Percentiles rank a stretch among this genome's conserved stretches.
These are phyloP conservation scores for Caenorhabditis sulstoni DNA, from an alignment of 2,888 invertebrate species.

Conservation along the genomic window DNA sequence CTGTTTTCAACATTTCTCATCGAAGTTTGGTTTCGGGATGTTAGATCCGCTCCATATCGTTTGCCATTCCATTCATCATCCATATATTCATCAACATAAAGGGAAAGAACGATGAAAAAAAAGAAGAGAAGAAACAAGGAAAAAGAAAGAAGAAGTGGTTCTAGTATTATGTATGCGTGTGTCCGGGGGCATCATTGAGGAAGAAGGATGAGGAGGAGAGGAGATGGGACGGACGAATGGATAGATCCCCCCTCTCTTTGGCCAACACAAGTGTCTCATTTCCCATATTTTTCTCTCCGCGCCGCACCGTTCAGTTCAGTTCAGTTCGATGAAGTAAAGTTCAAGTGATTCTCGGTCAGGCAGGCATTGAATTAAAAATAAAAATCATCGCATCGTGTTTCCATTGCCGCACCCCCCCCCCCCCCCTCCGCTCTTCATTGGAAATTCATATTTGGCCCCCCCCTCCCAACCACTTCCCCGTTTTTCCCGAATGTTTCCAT, in stretches of 20 bases:
- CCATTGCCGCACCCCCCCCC: neutral
- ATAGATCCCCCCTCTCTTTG: conserved; percentile 7
- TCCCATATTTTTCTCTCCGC: neutral
- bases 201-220: neutral
- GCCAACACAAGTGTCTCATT: neutral
- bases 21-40: conserved; percentile 13
- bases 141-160: conserved; percentile 38
- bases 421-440: conserved; percentile 2
- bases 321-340: too few species aligned
- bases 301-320: conserved; percentile 5
- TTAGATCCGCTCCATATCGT: conserved; percentile 3
- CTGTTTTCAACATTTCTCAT: too few species aligned
- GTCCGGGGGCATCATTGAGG: conserved; percentile 51
- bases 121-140: conserved; percentile 11
- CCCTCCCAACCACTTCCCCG: too few species aligned
- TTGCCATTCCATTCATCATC: conserved; percentile 9
- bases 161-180: conserved; percentile 59
- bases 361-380: too few species aligned
- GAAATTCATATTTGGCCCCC: conserved; percentile 1
- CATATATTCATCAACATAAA: conserved; percentile 38
- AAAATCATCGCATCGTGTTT: neutral
- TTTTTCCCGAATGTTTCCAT: conserved; percentile 2
- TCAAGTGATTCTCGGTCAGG: neutral
- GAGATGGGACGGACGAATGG: conserved; percentile 14
- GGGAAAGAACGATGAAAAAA: conserved; percentile 16